phyloP scores from a whole-genome alignment of 1,140 invertebrate species.

The Trinorchestia longiramus region DNA sequence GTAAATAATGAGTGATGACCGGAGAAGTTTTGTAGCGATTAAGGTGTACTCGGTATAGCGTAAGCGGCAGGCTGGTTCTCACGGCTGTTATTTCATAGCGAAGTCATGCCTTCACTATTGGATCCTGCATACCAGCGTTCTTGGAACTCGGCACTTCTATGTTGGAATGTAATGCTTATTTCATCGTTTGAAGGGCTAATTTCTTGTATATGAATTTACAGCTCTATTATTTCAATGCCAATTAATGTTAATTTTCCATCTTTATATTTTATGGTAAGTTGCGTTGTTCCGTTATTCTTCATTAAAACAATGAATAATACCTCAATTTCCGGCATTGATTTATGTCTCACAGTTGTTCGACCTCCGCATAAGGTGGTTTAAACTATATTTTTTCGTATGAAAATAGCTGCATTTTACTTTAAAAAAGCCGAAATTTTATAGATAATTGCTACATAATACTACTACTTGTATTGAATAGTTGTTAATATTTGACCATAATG shows the following conservation, averaged over 20 bases:
- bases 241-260: neutral
- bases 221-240: neutral
- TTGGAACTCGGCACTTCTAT: neutral
- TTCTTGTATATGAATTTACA: neutral
- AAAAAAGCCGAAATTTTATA: neutral
- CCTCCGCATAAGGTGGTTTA: no score
- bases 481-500: neutral
- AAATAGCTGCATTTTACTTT: no score
- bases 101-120: neutral
- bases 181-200: neutral
- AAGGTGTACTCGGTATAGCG: conserved; percentile 33
- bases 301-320: neutral
- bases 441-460: neutral
- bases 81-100: neutral
- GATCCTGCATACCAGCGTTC: neutral
- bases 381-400: no score
- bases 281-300: neutral
- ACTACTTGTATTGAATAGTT: neutral
- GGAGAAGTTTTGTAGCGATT: conserved; percentile 18
- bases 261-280: neutral
- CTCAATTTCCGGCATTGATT: neutral
- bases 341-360: no score
- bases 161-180: neutral
- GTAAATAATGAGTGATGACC: conserved; percentile 24
- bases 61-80: neutral